Conservation (phyloP, 2,888 invertebrate species). For the Rhagonycha fulva region DNA sequence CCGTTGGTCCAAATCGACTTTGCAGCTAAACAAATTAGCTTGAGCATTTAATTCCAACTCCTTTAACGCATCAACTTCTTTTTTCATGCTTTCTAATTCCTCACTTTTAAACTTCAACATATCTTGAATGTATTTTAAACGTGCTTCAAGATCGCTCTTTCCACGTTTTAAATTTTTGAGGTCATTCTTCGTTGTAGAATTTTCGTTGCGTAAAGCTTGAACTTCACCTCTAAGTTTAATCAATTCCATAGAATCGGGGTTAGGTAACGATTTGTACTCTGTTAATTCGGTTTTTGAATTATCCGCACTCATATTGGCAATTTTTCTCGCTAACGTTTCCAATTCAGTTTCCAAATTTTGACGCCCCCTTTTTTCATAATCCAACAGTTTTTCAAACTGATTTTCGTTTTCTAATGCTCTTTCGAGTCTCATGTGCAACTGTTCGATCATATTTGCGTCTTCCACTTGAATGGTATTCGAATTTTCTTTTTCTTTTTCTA, state of each 20-base stretch:
- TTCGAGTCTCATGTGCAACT: slow-evolving; percentile 67
- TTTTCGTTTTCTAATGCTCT: slow-evolving; percentile 67
- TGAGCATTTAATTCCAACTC: slow-evolving; percentile 37
- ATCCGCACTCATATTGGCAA: slow-evolving; percentile 22
- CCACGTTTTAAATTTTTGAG: slow-evolving; percentile 38
- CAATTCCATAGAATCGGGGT: slow-evolving; percentile 39
- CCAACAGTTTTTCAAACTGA: slow-evolving; percentile 64
- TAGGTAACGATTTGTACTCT: slow-evolving; percentile 47
- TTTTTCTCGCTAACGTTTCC: slow-evolving; percentile 37
- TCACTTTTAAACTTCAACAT: slow-evolving; percentile 36
- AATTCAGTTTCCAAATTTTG: slow-evolving; percentile 46
- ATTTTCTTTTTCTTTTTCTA: slow-evolving; percentile 64
- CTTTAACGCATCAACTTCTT: slow-evolving; percentile 36
- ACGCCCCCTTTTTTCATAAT: slow-evolving; percentile 58
- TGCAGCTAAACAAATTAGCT: slow-evolving; percentile 37
- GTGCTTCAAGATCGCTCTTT: slow-evolving; percentile 40
- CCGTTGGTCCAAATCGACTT: slow-evolving; percentile 41
- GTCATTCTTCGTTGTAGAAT: slow-evolving; percentile 36
- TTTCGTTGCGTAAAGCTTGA: slow-evolving; percentile 36
- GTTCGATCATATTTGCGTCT: slow-evolving; percentile 69
- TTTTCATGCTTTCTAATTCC: slow-evolving; percentile 41
- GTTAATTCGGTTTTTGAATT: slow-evolving; percentile 43
- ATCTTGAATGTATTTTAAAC: slow-evolving; percentile 44
- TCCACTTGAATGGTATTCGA: slow-evolving; percentile 63
- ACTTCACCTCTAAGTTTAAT: slow-evolving; percentile 39